Percentiles rank a stretch among this genome's conserved stretches.
phyloP scores from a whole-genome alignment of 2,797 vertebrate genomes.

The Hippocampus kuda region DNA sequence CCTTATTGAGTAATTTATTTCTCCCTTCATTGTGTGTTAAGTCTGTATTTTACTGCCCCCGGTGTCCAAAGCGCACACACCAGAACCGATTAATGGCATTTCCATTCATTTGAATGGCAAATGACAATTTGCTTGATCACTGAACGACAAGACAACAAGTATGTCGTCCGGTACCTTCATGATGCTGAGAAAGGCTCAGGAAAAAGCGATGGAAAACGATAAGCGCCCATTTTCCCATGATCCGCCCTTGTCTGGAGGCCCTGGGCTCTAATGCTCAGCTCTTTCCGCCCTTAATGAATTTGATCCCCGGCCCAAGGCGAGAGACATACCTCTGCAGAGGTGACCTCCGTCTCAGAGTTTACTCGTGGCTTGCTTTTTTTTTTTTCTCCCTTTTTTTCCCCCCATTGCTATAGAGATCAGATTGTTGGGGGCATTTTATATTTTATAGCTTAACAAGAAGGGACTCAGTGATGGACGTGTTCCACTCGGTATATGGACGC shows the following conservation, averaged over 20 bases:
- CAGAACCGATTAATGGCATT: no score
- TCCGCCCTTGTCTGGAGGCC: constrained; percentile 35
- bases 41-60: no score
- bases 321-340: constrained; percentile 38
- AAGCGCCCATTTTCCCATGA: constrained; percentile 25
- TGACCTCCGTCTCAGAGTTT: constrained; percentile 35
- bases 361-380: constrained; percentile 11
- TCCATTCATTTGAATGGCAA: no score
- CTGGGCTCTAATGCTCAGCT: constrained; percentile 34
- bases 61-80: no score
- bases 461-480: constrained; percentile 36
- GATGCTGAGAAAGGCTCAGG: constrained; percentile 22
- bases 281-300: constrained; percentile 46
- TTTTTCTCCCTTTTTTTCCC: not conserved
- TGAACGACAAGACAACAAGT: not conserved
- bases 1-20: no score
- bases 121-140: no score
- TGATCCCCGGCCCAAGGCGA: constrained; percentile 37
- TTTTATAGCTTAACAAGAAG: constrained; percentile 40
- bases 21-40: no score
- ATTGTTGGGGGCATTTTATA: not conserved
- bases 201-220: constrained; percentile 32
- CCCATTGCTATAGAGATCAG: constrained; percentile 36
- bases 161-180: constrained; percentile 5
- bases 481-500: constrained; percentile 13